Percentiles rank a stretch among this genome's conserved stretches.
These are phyloP conservation scores for Anableps anableps DNA, from an alignment of 2,797 vertebrate genomes.

Conservation along the genomic window DNA sequence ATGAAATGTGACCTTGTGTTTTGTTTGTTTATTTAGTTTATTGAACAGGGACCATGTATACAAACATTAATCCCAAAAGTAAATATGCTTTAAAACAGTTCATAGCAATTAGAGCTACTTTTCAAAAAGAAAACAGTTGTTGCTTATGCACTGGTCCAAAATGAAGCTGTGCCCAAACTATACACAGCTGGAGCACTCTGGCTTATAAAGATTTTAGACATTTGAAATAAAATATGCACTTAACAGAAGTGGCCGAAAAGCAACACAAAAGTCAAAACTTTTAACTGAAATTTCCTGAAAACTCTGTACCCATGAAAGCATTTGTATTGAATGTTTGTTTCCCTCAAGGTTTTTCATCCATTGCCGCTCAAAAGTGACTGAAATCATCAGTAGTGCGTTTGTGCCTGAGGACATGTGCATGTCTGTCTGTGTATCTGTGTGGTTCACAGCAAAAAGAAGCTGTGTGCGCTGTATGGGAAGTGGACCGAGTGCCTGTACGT, in stretches of 20 bases:
- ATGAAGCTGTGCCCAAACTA: not conserved
- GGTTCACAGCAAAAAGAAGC: slow-evolving; percentile 90
- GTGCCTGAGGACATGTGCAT: slow-evolving; percentile 17
- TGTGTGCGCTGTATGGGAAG: slow-evolving; percentile 93
- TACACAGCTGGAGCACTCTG: not conserved
- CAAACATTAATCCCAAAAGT: not conserved
- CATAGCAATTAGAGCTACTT: not conserved
- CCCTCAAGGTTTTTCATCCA: not conserved
- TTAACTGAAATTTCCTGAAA: slow-evolving; percentile 1
- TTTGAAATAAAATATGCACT: not conserved
- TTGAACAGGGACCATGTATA: not conserved
- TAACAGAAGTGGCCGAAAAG: not conserved
- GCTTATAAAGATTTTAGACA: not conserved
- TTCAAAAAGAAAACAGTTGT: not conserved
- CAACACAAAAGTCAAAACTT: not conserved
- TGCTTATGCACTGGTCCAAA: not conserved
- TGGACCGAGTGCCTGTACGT: slow-evolving; percentile 96
- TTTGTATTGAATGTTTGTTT: not conserved
- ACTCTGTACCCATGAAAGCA: slow-evolving; percentile 1
- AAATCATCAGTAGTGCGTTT: slow-evolving; percentile 15
- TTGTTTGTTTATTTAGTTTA: not conserved
- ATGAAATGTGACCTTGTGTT: not conserved
- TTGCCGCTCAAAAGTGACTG: not conserved
- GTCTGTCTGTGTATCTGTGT: slow-evolving; percentile 14
- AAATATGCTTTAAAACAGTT: not conserved